Evolutionary conservation across 92 coral and sea anemone genomes (phyloP).

Genomic region (Heteractis magnifica): DNA sequence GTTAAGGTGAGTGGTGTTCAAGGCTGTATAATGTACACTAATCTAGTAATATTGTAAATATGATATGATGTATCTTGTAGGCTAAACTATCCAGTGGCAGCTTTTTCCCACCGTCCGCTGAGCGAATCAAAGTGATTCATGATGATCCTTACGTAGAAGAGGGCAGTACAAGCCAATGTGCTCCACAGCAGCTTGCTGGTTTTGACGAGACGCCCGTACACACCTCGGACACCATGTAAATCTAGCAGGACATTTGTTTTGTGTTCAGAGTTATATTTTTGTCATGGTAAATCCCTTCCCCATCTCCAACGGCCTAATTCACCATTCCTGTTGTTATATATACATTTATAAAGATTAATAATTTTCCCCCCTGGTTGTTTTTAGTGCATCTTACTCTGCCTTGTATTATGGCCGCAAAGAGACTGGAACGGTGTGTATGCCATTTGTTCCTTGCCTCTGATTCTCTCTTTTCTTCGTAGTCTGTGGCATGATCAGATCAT

Average conservation of each 20-base stretch:
- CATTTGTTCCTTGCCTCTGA: not conserved
- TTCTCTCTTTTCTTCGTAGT: not conserved
- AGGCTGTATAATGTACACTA: too few species aligned
- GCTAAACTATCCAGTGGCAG: constrained; percentile 62
- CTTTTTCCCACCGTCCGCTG: constrained; percentile 70
- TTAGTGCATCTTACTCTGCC: constrained; percentile 77
- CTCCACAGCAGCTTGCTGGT: constrained; percentile 85
- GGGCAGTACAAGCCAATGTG: constrained; percentile 34
- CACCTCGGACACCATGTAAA: constrained; percentile 78
- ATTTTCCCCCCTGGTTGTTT: not conserved
- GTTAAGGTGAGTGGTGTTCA: constrained; percentile 55
- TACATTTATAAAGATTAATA: not conserved
- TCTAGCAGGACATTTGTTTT: not conserved
- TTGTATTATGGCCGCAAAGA: constrained; percentile 66
- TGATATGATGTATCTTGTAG: constrained; percentile 13
- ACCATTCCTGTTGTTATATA: not conserved
- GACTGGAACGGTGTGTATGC: constrained; percentile 63
- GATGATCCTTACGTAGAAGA: constrained; percentile 67
- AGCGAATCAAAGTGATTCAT: constrained; percentile 64
- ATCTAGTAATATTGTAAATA: not conserved
- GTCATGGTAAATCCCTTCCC: too few species aligned
- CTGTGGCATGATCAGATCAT: not conserved
- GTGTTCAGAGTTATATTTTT: too few species aligned
- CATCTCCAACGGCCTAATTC: too few species aligned
- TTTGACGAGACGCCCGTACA: constrained; percentile 86